Percentiles rank a stretch among this genome's conserved stretches.
Conservation (phyloP, 2,113 vertebrate genomes). For the Natator depressus region DNA sequence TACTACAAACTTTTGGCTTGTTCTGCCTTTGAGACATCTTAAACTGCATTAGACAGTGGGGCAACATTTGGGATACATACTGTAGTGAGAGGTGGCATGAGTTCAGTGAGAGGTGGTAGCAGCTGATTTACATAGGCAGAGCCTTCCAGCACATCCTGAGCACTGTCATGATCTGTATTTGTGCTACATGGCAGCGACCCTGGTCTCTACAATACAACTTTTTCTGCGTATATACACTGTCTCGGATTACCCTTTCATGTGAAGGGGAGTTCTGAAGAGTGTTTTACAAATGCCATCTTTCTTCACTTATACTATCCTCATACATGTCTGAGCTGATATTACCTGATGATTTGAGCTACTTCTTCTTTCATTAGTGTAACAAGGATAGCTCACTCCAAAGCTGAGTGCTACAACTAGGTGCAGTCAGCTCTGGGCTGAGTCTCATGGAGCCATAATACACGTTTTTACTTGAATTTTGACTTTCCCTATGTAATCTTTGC, state of each 20-base stretch:
- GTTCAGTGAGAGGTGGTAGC: neutral
- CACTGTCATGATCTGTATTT: neutral
- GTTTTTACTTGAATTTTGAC: neutral
- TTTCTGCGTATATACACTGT: neutral
- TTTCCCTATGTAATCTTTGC: neutral
- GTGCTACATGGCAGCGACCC: fast-evolving
- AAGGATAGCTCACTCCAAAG: neutral
- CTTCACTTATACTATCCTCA: neutral
- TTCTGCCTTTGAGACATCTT: fast-evolving
- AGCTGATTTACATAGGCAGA: neutral
- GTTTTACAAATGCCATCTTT: neutral
- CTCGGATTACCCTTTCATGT: fast-evolving
- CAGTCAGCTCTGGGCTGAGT: neutral
- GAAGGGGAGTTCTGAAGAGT: neutral
- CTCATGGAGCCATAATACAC: neutral
- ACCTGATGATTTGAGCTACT: fast-evolving
- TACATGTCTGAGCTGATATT: fast-evolving
- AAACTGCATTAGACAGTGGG: fast-evolving
- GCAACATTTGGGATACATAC: fast-evolving
- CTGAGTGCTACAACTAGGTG: neutral
- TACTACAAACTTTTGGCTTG: neutral
- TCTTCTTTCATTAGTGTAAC: neutral
- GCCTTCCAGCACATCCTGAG: fast-evolving
- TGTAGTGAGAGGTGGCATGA: fast-evolving
- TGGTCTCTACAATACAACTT: neutral